A percentile compares a stretch with the other conserved stretches of the same genome.
Evolutionary conservation across 2,888 invertebrate genomes (phyloP).

Genomic region (Xanthia icteritia): DNA sequence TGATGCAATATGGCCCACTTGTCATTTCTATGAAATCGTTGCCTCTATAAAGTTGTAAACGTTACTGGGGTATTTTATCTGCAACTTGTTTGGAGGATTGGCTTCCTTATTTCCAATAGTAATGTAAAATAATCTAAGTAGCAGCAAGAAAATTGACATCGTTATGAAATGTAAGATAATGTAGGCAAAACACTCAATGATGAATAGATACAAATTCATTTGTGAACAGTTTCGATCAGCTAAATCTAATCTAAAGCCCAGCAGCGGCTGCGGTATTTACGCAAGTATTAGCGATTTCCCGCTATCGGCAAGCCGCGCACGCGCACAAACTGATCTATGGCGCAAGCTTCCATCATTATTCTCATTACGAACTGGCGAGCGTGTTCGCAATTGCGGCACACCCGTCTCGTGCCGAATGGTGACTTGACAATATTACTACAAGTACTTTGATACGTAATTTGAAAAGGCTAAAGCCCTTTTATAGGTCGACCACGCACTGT

Average conservation of each 20-base stretch:
- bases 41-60: slow-evolving; percentile 58
- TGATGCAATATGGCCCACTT: slow-evolving; percentile 87
- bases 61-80: slow-evolving; percentile 51
- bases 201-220: slow-evolving; percentile 67
- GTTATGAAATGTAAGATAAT: slow-evolving; percentile 50
- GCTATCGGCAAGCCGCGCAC: slow-evolving; percentile 83
- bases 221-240: slow-evolving; percentile 68
- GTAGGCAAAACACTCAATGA: slow-evolving; percentile 61
- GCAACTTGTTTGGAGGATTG: slow-evolving; percentile 45
- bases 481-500: slow-evolving; percentile 43
- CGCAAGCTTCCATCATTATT: slow-evolving; percentile 88
- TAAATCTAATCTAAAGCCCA: slow-evolving; percentile 74
- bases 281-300: slow-evolving; percentile 86
- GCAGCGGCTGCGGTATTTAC: slow-evolving; percentile 84
- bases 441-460: slow-evolving; percentile 69
- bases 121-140: slow-evolving; percentile 37
- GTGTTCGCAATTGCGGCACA: slow-evolving; percentile 80
- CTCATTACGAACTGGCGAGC: slow-evolving; percentile 81
- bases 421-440: slow-evolving; percentile 75
- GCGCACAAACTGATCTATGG: slow-evolving; percentile 82
- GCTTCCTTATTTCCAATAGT: slow-evolving; percentile 54
- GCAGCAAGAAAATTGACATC: slow-evolving; percentile 35
- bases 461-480: slow-evolving; percentile 63
- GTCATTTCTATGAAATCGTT: slow-evolving; percentile 81
- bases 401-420: slow-evolving; percentile 75